Conservation (phyloP, 2,888 invertebrate genomes). For the Cryptophagus acutangulus region DNA sequence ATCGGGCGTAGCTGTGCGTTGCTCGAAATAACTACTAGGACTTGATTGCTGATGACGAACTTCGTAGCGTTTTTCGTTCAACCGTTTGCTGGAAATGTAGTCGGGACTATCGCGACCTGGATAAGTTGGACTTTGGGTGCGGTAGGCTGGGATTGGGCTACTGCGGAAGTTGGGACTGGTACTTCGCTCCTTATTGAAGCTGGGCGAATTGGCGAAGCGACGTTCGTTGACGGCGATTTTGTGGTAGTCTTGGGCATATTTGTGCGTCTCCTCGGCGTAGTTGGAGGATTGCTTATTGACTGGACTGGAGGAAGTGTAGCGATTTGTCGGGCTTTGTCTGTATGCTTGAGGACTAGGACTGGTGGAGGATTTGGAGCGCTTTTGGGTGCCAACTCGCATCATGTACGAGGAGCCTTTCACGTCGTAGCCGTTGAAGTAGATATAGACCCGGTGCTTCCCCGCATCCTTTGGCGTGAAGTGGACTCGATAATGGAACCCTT, state of each 20-base stretch:
- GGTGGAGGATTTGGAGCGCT: conserved; percentile 55
- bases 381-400: conserved; percentile 74
- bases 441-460: conserved; percentile 78
- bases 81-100: conserved; percentile 40
- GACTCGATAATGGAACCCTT: conserved; percentile 63
- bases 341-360: conserved; percentile 45
- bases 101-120: conserved; percentile 45
- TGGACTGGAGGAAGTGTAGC: conserved; percentile 37
- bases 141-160: conserved; percentile 41
- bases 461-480: conserved; percentile 74
- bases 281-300: conserved; percentile 40
- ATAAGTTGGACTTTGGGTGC: conserved; percentile 41
- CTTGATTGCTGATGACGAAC: conserved; percentile 39
- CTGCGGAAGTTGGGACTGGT: conserved; percentile 39
- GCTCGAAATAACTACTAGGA: conserved; percentile 37
- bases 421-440: conserved; percentile 87
- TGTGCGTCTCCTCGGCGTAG: conserved; percentile 37
- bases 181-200: conserved; percentile 38
- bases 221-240: conserved; percentile 38
- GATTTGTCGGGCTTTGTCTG: conserved; percentile 42
- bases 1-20: conserved; percentile 40
- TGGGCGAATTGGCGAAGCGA: conserved; percentile 37
- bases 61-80: conserved; percentile 36
- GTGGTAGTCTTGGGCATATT: conserved; percentile 40
- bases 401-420: conserved; percentile 85